Evolutionary conservation across 2,888 invertebrate species (phyloP), one percentile per base, ranked within the genome.

Genomic region (Cotesia congregata): DNA sequence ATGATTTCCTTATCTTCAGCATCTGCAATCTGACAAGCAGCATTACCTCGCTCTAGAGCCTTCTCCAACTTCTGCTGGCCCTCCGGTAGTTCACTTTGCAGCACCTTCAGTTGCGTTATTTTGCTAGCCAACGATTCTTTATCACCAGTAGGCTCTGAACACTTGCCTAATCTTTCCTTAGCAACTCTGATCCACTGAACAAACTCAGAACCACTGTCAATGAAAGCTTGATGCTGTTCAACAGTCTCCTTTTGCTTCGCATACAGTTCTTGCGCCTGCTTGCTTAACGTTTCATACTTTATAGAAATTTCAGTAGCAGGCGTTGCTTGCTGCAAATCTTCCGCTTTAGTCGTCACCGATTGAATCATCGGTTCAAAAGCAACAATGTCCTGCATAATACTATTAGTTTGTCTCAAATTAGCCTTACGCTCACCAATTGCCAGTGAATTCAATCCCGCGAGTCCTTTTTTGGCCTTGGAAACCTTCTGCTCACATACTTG

Each of bases 341-440:
- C 96, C 80, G 97, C 98, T 91, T 98, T 98, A 73, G 95, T 95
- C 75, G 96, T 94, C 62, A 98, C 97, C 65, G 97, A 97, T 89
- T 97, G 97, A 84, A 98, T 97, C 96, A 98, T 97, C 72, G 98
- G 98, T 89, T 98, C 97, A 90, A 98, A 97, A 73, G 97, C 96
- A 82, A 97, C 96, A 87, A 98, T 98, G 90, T 98, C 98, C 91
- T 98, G 97, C 65, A 98, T 97, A 86, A 98, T 96, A 89, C 96
- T 97, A 90, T 97, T 96, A 76, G 97, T 97, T 90, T 96, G 96
- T 82, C 97, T 92, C 67, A 97, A 92, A 85, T 95, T 96, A 5
- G 97, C 97, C 90, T 96, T 97, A 75, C 96, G 92, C 88, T 97
- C 97, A 72, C 96, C 96, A 70, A 95, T 93, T 75, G 94, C 94